Evolutionary conservation across 30 jellyfish, hydroid and myxozoan genomes (phyloP), one percentile per base, ranked within the genome.

Genomic region (Rhopilema esculentum): DNA sequence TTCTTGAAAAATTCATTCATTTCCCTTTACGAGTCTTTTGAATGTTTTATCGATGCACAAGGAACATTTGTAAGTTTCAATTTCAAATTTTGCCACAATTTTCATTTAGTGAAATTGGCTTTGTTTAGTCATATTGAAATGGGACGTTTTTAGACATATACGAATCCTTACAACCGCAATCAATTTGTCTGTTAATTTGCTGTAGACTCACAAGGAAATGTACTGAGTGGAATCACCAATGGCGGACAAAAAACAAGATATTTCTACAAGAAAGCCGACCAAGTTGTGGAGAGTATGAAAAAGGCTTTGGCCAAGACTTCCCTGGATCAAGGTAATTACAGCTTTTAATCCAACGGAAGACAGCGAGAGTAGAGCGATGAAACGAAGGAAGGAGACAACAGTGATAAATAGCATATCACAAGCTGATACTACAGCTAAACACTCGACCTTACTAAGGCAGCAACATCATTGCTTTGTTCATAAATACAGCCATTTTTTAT

Each of bases 231-330:
- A 0, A 50, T 95, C 20, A 97, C 91, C 57, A 95, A 95, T 66
- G 97, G 89, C 32, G 97, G 84, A 49, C 81, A 86, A 15, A 94
- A 89, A 67, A 83, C 87, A 50, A 27, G 88, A 51, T 89, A 89
- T 86, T 95, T 88, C 88, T 89, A 89, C 83, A 90, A 89, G 33
- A 94, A 85, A 75, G 97, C 93, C 15, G 91, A 85, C 31, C 84
- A 90, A 68, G 99, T 95, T 74, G 77, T 95, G 0, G 92, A 89
- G 71, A 95, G 97, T 82, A 95, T 95, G 97, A 86, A 86, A 82
- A 64, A 79, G 69, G 97, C 96, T 1, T 48, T 86, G 7, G 85
- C 83, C 48, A 75, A 75, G 51, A 27, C 80, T 0, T 86, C 95
- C 1, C 85, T 86, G 25, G 95, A 86, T 33, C 85, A 86, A 63